These are phyloP conservation scores for Menura novaehollandiae DNA, from an alignment of 2,113 vertebrate species.

Conservation along the genomic window DNA sequence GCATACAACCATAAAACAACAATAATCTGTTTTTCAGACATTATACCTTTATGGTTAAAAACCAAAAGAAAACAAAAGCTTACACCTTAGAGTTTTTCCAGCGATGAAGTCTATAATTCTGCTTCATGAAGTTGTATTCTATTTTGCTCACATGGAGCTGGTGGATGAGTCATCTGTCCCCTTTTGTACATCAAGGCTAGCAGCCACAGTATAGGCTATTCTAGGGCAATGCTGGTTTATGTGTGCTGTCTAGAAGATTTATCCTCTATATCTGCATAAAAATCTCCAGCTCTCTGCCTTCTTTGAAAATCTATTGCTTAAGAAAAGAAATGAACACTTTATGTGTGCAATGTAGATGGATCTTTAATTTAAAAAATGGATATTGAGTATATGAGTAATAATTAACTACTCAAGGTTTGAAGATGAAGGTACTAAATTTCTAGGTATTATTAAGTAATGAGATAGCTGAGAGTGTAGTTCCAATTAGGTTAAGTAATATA, in stretches of 20 bases:
- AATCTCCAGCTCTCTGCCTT: neutral
- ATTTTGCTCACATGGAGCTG: neutral
- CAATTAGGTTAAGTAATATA: neutral
- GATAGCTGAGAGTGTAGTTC: neutral
- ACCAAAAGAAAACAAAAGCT: neutral
- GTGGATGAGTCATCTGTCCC: neutral
- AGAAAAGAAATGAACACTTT: neutral
- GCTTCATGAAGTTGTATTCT: neutral
- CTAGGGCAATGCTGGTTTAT: neutral
- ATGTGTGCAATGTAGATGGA: neutral
- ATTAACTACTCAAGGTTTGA: neutral
- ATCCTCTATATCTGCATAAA: neutral
- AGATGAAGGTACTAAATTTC: neutral
- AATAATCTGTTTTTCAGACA: neutral
- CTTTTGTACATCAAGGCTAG: neutral
- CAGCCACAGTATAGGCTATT: neutral
- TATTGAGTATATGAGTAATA: neutral
- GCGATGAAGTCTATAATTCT: neutral
- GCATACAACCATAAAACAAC: neutral
- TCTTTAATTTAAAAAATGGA: neutral
- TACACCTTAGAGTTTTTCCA: neutral
- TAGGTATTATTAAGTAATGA: conserved; percentile 21
- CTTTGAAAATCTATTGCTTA: neutral
- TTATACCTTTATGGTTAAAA: neutral
- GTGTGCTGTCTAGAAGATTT: neutral